Evolutionary conservation across 2,113 vertebrate genomes (phyloP), one percentile per base, ranked within the genome.

Genomic region (Hyperopisus bebe): DNA sequence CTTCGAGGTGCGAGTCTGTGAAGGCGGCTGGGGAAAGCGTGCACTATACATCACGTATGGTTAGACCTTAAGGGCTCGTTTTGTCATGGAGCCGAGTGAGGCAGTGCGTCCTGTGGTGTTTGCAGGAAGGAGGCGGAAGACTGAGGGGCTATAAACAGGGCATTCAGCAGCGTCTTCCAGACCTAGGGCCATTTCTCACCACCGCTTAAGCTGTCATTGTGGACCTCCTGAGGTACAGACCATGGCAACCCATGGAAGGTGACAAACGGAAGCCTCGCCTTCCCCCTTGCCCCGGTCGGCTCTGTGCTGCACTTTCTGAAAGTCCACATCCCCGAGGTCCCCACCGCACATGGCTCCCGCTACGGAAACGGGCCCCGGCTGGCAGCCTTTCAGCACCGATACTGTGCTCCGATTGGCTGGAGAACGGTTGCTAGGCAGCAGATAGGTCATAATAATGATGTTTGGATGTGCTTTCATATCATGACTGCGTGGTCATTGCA

Each of bases 401-500:
- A 55, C 27, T 2, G 13, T 17, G 11, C 27, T 53, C 48, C 13
- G 0, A 53, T 87, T 87, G 85, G 85, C 47, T 17, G 6, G 9
- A 13, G 48, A 51, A 24, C 7, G 46, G 85, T 87, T 87, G 85
- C 85, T 87, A 87, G 50, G 85, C 85, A 87, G 47, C 85, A 86
- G 85, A 21, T 46, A 86, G 27, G 48, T 53, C 47, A 53, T 47
- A 21, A 53, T 39, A 53, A 27, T 50, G 85, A 86, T 53, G 47
- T 24, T 46, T 55, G 50, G 85, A 87, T 87, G 24, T 53, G 27
- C 47, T 87, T 53, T 87, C 47, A 31, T 55, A 50, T 53, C 85
- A 53, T 87, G n/a, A 87, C 48, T 87, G 50, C 27, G 85, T 50
- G 85, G 85, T 87, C 48, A 87, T 9, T 55, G 85, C 48, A 39